Evolutionary conservation across 2,113 vertebrate species (phyloP).

Genomic region (Xiphorhynchus elegans): DNA sequence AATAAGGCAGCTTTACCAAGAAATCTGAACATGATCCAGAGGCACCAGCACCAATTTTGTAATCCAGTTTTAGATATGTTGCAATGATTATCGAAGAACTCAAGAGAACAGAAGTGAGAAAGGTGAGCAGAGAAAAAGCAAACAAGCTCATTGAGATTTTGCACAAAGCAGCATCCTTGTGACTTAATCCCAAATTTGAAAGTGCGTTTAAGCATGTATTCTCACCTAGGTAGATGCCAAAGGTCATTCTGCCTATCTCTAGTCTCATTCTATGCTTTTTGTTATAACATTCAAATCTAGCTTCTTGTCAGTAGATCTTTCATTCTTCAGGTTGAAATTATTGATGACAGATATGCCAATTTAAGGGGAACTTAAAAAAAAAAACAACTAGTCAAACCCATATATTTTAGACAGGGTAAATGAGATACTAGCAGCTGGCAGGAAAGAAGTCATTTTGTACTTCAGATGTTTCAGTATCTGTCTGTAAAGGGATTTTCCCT

Average conservation of each 20-base stretch:
- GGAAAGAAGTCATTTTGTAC: not conserved
- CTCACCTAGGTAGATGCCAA: not conserved
- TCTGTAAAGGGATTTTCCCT: conserved; percentile 19
- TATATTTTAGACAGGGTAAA: not conserved
- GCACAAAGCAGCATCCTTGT: not conserved
- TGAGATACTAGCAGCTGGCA: not conserved
- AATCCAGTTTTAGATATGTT: not conserved
- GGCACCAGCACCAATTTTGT: not conserved
- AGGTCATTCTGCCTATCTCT: not conserved
- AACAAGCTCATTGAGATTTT: not conserved
- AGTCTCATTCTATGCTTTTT: not conserved
- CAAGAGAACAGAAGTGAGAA: not conserved
- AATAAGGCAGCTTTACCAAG: not conserved
- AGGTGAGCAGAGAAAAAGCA: not conserved
- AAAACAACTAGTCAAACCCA: not conserved
- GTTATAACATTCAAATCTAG: not conserved
- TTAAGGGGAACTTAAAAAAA: not conserved
- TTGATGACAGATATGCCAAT: not conserved
- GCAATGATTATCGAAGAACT: not conserved
- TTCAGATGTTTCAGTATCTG: conserved; percentile 1
- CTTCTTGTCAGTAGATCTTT: not conserved
- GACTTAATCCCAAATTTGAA: not conserved
- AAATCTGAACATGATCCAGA: not conserved
- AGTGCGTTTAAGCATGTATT: not conserved
- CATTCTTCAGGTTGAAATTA: not conserved